Evolutionary conservation across 2,113 vertebrate species (phyloP).

Genomic region (Polypterus bichir): DNA sequence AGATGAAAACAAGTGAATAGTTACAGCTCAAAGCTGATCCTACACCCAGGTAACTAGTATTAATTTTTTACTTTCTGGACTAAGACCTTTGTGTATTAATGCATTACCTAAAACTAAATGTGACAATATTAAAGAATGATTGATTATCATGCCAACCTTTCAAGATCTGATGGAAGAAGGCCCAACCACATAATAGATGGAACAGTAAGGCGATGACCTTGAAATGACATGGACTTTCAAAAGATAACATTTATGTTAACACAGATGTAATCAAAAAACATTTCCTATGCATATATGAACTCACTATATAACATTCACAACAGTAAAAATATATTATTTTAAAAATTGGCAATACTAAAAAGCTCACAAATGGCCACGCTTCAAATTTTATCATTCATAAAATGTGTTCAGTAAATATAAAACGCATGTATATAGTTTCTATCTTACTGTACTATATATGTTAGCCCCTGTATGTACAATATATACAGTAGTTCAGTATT

Average conservation of each 20-base stretch:
- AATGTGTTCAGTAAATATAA: no score
- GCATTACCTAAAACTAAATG: no score
- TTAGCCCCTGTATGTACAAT: not conserved
- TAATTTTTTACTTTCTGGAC: no score
- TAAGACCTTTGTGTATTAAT: no score
- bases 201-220: slow-evolving; percentile 83
- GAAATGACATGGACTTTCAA: slow-evolving; percentile 86
- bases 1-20: no score
- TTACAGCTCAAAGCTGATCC: no score
- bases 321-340: slow-evolving; percentile 33
- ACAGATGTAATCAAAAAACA: slow-evolving; percentile 18
- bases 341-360: not conserved
- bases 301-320: slow-evolving; percentile 18
- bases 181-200: slow-evolving; percentile 89
- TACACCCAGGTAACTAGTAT: no score
- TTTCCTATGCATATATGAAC: slow-evolving; percentile 19
- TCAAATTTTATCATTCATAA: no score
- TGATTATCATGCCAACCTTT: slow-evolving; percentile 63
- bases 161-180: slow-evolving; percentile 87
- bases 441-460: slow-evolving; percentile 13
- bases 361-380: no score
- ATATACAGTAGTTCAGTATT: not conserved
- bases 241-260: slow-evolving; percentile 21
- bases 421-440: not conserved
- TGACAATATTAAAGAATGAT: no score